Evolutionary conservation across 2,797 vertebrate species (phyloP).

Genomic region (Girardinus metallicus): DNA sequence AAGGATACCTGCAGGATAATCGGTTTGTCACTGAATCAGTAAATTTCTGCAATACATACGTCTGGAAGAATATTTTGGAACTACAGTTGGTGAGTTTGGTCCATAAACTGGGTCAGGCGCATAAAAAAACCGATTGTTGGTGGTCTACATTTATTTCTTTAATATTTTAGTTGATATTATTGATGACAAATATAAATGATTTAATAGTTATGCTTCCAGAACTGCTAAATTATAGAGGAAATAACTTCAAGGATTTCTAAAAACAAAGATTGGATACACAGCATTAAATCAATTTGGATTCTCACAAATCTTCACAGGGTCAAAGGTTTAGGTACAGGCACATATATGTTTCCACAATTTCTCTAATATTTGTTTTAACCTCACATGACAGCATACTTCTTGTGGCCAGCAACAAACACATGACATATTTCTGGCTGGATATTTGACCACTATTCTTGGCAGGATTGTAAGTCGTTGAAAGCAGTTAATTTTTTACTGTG

Average conservation of each 20-base stretch:
- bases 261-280: background rate
- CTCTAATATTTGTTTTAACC: background rate
- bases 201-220: background rate
- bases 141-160: background rate
- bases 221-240: background rate
- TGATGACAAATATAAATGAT: background rate
- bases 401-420: background rate
- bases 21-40: background rate
- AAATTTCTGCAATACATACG: slow-evolving; percentile 3
- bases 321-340: background rate
- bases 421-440: background rate
- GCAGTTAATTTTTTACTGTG: background rate
- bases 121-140: background rate
- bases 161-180: background rate
- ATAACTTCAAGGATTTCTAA: background rate
- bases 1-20: slow-evolving; percentile 74
- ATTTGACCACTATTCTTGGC: background rate
- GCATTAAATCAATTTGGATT: background rate
- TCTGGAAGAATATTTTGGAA: background rate
- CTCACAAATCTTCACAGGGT: background rate
- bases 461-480: background rate
- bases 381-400: background rate
- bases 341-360: background rate
- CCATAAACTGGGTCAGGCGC: background rate
- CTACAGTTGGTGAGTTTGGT: background rate